Conservation (phyloP, 1,140 invertebrate genomes). For the Zaprionus lachaisei region DNA sequence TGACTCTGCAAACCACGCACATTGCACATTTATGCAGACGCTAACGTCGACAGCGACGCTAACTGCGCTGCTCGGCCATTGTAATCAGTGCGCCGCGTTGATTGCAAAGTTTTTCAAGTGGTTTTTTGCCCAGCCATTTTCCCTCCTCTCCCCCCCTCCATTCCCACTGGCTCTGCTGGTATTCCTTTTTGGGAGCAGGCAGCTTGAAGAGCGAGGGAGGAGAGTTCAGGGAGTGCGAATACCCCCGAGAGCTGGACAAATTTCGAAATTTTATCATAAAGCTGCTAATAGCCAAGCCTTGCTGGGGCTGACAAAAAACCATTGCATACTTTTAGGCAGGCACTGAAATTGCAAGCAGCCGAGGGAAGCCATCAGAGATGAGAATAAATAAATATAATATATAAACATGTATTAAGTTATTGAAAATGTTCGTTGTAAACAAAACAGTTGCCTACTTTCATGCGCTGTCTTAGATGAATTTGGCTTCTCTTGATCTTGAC, state of each 20-base stretch:
- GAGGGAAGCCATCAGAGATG: background rate
- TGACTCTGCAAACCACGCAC: slow-evolving; percentile 60
- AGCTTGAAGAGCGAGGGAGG: background rate
- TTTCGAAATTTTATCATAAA: slow-evolving; percentile 27
- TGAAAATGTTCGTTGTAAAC: background rate
- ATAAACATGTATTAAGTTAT: background rate
- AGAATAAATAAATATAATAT: too few species aligned
- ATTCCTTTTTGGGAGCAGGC: slow-evolving; percentile 49
- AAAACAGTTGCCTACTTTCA: background rate
- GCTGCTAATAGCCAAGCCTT: slow-evolving; percentile 30
- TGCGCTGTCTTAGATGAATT: background rate
- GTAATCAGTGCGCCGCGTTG: slow-evolving; percentile 76
- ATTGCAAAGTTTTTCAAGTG: slow-evolving; percentile 81
- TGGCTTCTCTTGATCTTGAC: background rate
- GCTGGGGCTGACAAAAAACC: background rate
- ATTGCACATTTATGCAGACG: slow-evolving; percentile 69
- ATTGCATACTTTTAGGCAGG: background rate
- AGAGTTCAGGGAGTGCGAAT: background rate
- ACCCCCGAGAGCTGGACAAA: background rate
- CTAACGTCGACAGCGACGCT: slow-evolving; percentile 18
- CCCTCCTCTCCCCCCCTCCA: background rate
- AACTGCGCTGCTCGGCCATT: slow-evolving; percentile 58
- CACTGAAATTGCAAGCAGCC: background rate
- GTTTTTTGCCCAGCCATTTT: slow-evolving; percentile 28
- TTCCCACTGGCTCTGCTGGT: background rate